A percentile compares a stretch with the other conserved stretches of the same genome.
phyloP scores from a whole-genome alignment of 2,797 vertebrate species.

The Propithecus perrieri region DNA sequence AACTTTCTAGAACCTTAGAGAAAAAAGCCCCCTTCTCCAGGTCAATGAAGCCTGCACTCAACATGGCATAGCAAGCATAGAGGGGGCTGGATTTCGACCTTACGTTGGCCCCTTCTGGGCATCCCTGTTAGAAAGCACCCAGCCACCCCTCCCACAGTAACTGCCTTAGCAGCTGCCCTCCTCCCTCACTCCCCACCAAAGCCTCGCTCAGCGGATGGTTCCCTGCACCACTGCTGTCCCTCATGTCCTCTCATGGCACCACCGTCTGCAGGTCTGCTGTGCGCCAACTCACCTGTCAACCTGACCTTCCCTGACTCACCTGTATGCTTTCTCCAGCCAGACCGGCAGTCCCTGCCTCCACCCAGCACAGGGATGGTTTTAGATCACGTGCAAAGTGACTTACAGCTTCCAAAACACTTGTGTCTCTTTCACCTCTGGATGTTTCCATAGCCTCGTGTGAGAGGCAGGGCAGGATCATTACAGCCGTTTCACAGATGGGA shows the following conservation, averaged over 20 bases:
- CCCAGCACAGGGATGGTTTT: neutral
- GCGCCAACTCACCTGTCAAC: neutral
- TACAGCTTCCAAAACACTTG: neutral
- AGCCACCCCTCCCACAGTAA: neutral
- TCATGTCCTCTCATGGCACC: neutral
- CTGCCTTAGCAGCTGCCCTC: neutral
- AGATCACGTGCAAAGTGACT: neutral
- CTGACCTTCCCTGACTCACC: neutral
- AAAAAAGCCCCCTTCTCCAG: neutral
- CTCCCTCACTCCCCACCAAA: neutral
- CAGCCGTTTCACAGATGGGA: neutral
- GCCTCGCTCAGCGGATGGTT: neutral
- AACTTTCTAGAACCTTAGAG: constrained; percentile 41
- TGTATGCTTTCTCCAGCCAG: neutral
- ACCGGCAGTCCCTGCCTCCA: neutral
- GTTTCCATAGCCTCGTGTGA: neutral
- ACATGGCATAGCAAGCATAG: accelerated
- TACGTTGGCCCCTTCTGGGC: neutral
- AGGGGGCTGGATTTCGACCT: neutral
- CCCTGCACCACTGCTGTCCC: neutral
- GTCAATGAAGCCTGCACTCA: neutral
- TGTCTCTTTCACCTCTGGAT: neutral
- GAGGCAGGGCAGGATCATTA: neutral
- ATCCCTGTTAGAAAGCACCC: neutral
- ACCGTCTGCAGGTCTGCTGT: neutral